These are phyloP conservation scores for Sinocyclocheilus rhinocerous DNA, from an alignment of 2,113 vertebrate genomes.

Conservation along the genomic window DNA sequence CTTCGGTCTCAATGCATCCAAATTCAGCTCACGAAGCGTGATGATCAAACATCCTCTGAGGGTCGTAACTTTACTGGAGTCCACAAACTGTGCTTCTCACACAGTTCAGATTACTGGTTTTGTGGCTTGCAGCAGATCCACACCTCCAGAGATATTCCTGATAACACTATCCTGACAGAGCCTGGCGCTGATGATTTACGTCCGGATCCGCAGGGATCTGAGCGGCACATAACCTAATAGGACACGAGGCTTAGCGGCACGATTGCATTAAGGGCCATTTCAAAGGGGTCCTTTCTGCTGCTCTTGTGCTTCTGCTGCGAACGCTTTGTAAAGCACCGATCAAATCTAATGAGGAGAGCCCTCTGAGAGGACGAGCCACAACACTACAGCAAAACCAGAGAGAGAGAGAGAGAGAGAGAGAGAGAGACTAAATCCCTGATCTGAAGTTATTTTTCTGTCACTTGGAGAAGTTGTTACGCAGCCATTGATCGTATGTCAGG, in stretches of 20 bases:
- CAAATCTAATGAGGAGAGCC: slow-evolving; percentile 51
- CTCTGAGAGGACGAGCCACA: slow-evolving; percentile 33
- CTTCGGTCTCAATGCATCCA: neutral
- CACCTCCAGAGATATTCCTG: slow-evolving; percentile 43
- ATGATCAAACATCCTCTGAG: neutral
- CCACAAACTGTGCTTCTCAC: slow-evolving; percentile 4
- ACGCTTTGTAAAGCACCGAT: slow-evolving; percentile 56
- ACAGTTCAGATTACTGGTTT: slow-evolving; percentile 25
- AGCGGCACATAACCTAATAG: slow-evolving; percentile 76
- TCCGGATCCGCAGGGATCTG: slow-evolving; percentile 71
- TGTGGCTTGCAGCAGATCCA: slow-evolving; percentile 13
- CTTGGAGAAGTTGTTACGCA: slow-evolving; percentile 55
- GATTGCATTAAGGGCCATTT: slow-evolving; percentile 71
- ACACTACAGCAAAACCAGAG: neutral
- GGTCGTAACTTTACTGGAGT: neutral
- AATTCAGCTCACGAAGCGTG: neutral
- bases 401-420: too few species aligned
- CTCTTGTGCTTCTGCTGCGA: slow-evolving; percentile 64
- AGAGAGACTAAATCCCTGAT: neutral
- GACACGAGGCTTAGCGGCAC: slow-evolving; percentile 72
- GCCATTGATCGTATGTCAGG: slow-evolving; percentile 58
- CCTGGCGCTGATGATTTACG: slow-evolving; percentile 57
- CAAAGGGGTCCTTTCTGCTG: slow-evolving; percentile 60
- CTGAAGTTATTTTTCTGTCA: slow-evolving; percentile 52
- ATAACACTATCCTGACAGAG: slow-evolving; percentile 61